Evolutionary conservation across 1,140 invertebrate genomes (phyloP), one percentile per base, ranked within the genome.

Genomic region (Calosoma granatense): DNA sequence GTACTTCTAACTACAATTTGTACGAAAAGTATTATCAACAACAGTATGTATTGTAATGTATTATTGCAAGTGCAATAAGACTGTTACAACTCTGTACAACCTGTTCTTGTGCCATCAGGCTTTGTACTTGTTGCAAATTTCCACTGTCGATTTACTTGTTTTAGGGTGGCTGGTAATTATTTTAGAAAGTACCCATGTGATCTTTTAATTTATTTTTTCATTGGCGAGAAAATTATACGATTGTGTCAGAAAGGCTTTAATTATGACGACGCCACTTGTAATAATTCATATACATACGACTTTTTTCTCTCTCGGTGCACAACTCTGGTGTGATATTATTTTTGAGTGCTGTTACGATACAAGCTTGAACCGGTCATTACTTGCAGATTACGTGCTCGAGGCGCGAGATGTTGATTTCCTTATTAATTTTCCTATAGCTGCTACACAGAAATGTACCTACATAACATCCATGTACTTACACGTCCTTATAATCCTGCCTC

Each of bases 141-240:
- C 26, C 26, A 36, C 6, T 36, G 26, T 36, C 6, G 26, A 36
- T 36, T 36, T 36, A 6, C 6, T 36, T 36, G 26, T 36, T 36
- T 36, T 36, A n/a, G 26, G 26, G 26, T 36, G n/a, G n/a, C n/a
- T n/a, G 26, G 26, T 36, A 36, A 36, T 36, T 36, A 36, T 36
- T 36, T 36, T 36, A 36, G 26, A 36, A 36, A 36, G 26, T 36
- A n/a, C 6, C 26, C n/a, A 36, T n/a, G n/a, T n/a, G n/a, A 36
- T 36, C n/a, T 36, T 36, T 36, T 36, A 36, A 36, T 36, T 36
- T 36, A 36, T n/a, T 36, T 36, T 36, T 36, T 36, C n/a, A 36
- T 36, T 36, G 26, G 6, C n/a, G 26, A 36, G 26, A 36, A 36
- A 36, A 36, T 36, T 36, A 36, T 36, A 36, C 26, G 26, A 36